A percentile compares a stretch with the other conserved stretches of the same genome.
Conservation (phyloP, 2,113 vertebrate genomes). For the Otolemur garnettii region DNA sequence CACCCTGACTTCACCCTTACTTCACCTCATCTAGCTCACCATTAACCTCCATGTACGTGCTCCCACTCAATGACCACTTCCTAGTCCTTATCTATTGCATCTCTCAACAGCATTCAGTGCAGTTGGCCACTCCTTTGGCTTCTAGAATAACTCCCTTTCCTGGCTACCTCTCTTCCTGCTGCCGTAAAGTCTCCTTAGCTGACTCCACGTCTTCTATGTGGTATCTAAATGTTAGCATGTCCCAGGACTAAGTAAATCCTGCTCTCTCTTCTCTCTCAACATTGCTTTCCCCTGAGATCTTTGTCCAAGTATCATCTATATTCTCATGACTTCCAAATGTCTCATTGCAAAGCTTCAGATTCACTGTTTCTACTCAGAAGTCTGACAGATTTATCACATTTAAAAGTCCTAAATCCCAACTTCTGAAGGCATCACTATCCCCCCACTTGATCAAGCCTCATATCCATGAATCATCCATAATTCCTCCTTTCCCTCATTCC, state of each 20-base stretch:
- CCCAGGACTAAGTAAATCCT: neutral
- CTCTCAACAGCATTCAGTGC: neutral
- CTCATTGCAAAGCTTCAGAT: neutral
- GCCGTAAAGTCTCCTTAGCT: conserved; percentile 1
- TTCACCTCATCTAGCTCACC: neutral
- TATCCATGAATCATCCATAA: neutral
- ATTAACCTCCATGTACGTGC: neutral
- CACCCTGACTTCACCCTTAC: neutral
- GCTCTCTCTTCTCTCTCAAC: neutral
- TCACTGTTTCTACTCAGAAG: neutral
- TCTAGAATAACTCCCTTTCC: neutral
- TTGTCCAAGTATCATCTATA: neutral
- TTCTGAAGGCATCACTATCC: neutral
- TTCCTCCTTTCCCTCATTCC: neutral
- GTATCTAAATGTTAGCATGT: neutral
- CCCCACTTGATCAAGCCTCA: neutral
- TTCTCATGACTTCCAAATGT: neutral
- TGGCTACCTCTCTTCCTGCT: neutral
- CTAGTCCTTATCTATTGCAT: neutral
- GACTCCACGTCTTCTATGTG: neutral
- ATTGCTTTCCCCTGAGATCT: conserved; percentile 29
- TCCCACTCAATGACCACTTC: neutral
- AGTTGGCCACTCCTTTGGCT: neutral
- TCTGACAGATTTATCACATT: neutral
- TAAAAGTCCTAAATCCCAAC: neutral